A percentile compares a stretch with the other conserved stretches of the same genome.
phyloP scores from a whole-genome alignment of 2,888 invertebrate species.

The Alviniconcha strummeri region DNA sequence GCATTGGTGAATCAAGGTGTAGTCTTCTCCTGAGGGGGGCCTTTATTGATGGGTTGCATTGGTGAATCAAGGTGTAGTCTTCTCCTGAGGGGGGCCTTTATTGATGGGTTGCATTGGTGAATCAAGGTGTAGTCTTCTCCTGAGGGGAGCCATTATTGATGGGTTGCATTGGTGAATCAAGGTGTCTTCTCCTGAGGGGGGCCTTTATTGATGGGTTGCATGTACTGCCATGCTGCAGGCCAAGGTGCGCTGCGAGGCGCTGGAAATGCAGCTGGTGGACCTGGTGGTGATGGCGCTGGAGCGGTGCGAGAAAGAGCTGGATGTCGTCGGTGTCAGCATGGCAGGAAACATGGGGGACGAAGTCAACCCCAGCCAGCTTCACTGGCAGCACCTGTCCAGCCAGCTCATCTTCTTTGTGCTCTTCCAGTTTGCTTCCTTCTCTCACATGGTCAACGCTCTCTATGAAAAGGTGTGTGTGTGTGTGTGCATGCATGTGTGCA shows the following conservation, averaged over 20 bases:
- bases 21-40: too few relatives aligned
- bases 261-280: slow-evolving; percentile 95
- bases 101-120: too few relatives aligned
- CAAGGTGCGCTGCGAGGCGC: slow-evolving; percentile 88
- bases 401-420: slow-evolving; percentile 96
- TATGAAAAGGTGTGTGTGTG: slow-evolving; percentile 82
- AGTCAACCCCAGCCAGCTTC: slow-evolving; percentile 61
- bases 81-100: too few relatives aligned
- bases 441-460: slow-evolving; percentile 91
- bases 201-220: too few relatives aligned
- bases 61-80: too few relatives aligned
- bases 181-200: too few relatives aligned
- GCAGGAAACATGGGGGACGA: slow-evolving; percentile 38
- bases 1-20: too few relatives aligned
- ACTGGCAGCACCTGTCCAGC: slow-evolving; percentile 93
- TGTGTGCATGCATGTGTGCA: neutral
- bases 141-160: too few relatives aligned
- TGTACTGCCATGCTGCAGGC: slow-evolving; percentile 75
- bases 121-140: too few relatives aligned
- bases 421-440: slow-evolving; percentile 94
- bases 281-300: slow-evolving; percentile 94
- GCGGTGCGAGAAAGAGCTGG: slow-evolving; percentile 81
- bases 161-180: too few relatives aligned
- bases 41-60: too few relatives aligned
- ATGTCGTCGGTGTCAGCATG: slow-evolving; percentile 36